phyloP scores from a whole-genome alignment of 2,113 vertebrate species.

The Seriola dumerili region DNA sequence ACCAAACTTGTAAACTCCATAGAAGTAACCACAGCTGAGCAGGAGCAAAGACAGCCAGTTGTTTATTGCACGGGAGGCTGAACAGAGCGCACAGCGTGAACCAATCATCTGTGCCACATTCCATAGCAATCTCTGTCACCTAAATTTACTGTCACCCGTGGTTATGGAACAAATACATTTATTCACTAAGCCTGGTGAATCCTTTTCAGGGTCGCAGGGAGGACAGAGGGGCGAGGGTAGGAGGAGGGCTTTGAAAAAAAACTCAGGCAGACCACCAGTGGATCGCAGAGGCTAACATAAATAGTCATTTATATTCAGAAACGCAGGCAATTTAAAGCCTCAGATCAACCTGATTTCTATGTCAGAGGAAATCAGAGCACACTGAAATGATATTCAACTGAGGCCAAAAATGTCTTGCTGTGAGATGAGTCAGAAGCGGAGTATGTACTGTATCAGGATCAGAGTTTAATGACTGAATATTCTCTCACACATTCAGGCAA shows the following conservation, averaged over 20 bases:
- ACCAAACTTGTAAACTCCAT: constrained; percentile 45
- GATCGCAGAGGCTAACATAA: constrained; percentile 12
- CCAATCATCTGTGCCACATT: constrained; percentile 33
- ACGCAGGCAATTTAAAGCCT: constrained; percentile 39
- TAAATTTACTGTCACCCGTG: constrained; percentile 38
- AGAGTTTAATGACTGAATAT: constrained; percentile 20
- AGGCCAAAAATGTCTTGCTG: constrained; percentile 9
- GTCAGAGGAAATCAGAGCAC: constrained; percentile 32
- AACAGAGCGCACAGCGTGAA: constrained; percentile 24
- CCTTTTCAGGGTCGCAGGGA: constrained; percentile 26
- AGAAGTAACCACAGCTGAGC: constrained; percentile 33
- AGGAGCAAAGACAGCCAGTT: constrained; percentile 16
- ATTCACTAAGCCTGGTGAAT: constrained; percentile 1
- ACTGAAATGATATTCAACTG: not conserved
- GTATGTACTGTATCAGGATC: not conserved
- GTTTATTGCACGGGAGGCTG: constrained; percentile 31
- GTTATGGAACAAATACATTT: constrained; percentile 41
- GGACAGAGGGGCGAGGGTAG: not conserved
- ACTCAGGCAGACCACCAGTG: not conserved
- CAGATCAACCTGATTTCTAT: constrained; percentile 28
- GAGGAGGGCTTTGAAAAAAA: constrained; percentile 28
- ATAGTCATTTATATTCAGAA: constrained; percentile 41
- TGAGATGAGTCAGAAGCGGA: constrained; percentile 35
- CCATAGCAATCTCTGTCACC: constrained; percentile 32
- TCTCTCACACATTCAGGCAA: not conserved